Evolutionary conservation across 2,888 invertebrate genomes (phyloP), one percentile per base, ranked within the genome.

Genomic region (Andrena chrysosceles): DNA sequence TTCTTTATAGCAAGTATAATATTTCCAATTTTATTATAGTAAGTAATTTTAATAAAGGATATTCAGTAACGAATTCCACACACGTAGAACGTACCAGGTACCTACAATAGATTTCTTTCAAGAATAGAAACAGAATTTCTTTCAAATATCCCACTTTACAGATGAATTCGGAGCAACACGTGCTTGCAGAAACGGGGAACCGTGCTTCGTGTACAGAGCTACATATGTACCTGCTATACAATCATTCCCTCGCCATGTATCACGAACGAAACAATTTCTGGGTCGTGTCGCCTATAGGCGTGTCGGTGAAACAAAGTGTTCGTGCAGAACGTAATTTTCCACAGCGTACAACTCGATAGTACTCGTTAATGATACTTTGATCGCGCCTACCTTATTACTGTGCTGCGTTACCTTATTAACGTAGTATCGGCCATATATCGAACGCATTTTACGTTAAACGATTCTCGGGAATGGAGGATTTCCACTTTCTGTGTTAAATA

Each of bases 351-450:
- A 20, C 29, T 26, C 56, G n/a, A 56, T 73, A 4, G 42, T 13
- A 63, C 68, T 73, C 78, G 68, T 26, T 84, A 79, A 66, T 76
- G 62, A 70, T 77, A 66, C 79, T 70, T 80, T 59, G 80, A 80
- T 56, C 70, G 48, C 20, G 29, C 42, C 64, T 31, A 49, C 66
- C 64, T 70, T 56, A 60, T 70, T 66, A 76, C 60, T 10, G 59
- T 16, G 42, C 8, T 35, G 26, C 56, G 26, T 56, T 54, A 70
- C 59, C n/a, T 60, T 6, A 64, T 69, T 64, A 13, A 8, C 20
- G 33, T 31, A n/a, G 31, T 16, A 16, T 26, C 20, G 23, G 13
- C 31, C 33, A 33, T 23, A 49, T 52, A 33, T 60, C 23, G n/a
- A 48, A 69, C 49, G 6, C 49, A 26, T 23, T 49, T 33, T 10